Percentiles rank a stretch among this genome's conserved stretches.
These are phyloP conservation scores for Leistus spinibarbis DNA, from an alignment of 2,888 invertebrate species.

Conservation along the genomic window DNA sequence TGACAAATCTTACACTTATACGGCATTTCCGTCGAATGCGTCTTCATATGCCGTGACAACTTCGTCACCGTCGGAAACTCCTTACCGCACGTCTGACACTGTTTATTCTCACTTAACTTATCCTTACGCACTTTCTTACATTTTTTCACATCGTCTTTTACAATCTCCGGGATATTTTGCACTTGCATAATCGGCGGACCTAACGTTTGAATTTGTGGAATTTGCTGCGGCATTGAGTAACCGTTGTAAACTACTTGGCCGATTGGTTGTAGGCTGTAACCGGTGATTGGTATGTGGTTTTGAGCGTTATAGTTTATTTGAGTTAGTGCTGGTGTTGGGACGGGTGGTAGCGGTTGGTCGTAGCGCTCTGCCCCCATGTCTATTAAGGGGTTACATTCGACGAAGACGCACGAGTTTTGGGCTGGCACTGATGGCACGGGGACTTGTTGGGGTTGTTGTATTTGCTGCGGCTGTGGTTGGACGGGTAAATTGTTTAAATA, in stretches of 20 bases:
- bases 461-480: constrained; percentile 34
- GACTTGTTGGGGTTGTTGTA: constrained; percentile 15
- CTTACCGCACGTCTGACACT: constrained; percentile 55
- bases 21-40: constrained; percentile 55
- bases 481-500: constrained; percentile 46
- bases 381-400: constrained; percentile 51
- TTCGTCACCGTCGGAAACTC: constrained; percentile 54
- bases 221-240: constrained; percentile 51
- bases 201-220: constrained; percentile 43
- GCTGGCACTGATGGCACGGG: constrained; percentile 33
- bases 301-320: constrained; percentile 53
- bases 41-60: constrained; percentile 57
- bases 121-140: constrained; percentile 16
- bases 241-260: constrained; percentile 53
- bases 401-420: constrained; percentile 51
- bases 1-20: constrained; percentile 57
- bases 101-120: constrained; percentile 47
- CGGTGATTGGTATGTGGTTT: constrained; percentile 48
- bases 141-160: constrained; percentile 11
- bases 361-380: constrained; percentile 49
- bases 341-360: constrained; percentile 44
- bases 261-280: constrained; percentile 50
- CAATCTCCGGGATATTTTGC: constrained; percentile 41
- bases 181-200: constrained; percentile 41
- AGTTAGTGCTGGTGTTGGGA: constrained; percentile 46